A percentile compares a stretch with the other conserved stretches of the same genome.
phyloP scores from a whole-genome alignment of 1,140 invertebrate genomes.

The Dreissena rostriformis region DNA sequence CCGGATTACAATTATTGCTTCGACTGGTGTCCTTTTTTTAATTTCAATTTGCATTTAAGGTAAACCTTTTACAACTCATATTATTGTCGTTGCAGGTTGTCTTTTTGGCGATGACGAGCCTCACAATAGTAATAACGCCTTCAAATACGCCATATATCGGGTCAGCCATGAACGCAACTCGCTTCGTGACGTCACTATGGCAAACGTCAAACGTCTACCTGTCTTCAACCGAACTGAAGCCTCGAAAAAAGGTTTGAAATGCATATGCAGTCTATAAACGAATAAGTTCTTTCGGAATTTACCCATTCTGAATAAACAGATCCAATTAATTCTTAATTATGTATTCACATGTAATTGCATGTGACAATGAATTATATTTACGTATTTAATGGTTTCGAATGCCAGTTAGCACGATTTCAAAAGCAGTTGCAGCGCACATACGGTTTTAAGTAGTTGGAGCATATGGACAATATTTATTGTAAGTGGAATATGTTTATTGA shows the following conservation, averaged over 20 bases:
- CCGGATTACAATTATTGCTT: too few relatives aligned
- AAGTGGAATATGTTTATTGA: too few relatives aligned
- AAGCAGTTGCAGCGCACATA: too few relatives aligned
- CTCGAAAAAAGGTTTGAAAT: constrained; percentile 45
- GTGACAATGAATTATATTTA: too few relatives aligned
- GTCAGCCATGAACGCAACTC: constrained; percentile 39
- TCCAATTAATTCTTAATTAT: too few relatives aligned
- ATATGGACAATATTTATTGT: too few relatives aligned
- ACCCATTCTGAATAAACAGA: not conserved
- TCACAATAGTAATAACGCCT: constrained; percentile 30
- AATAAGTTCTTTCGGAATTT: not conserved
- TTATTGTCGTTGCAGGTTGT: constrained; percentile 32
- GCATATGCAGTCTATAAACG: not conserved
- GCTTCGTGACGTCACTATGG: constrained; percentile 15
- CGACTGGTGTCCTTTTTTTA: too few relatives aligned
- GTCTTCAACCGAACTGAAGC: constrained; percentile 49
- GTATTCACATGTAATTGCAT: not conserved
- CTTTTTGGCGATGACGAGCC: constrained; percentile 47
- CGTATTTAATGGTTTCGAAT: too few relatives aligned
- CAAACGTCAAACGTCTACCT: constrained; percentile 38
- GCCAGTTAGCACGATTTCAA: too few relatives aligned
- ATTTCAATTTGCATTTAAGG: too few relatives aligned
- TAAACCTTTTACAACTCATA: too few relatives aligned
- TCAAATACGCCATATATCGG: constrained; percentile 52
- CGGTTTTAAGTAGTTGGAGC: too few relatives aligned